Evolutionary conservation across 2,888 invertebrate genomes (phyloP), one percentile per base, ranked within the genome.

Genomic region (Amiota minor): DNA sequence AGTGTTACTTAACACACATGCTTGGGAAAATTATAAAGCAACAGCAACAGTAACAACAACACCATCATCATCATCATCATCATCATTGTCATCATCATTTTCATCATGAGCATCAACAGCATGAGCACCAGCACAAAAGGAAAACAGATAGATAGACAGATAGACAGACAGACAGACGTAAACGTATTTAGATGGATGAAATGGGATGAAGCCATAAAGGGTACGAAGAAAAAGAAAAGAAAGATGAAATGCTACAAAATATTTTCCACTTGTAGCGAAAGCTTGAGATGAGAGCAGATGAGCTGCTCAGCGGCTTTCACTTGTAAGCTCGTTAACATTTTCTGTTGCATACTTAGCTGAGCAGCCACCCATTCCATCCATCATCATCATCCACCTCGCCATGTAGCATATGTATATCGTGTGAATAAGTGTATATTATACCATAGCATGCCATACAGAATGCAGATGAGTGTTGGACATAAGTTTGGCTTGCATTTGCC

Each of bases 1-100:
- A 65, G 65, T 65, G 65, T 65, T 47, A 65, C 65, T 47, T 47
- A 46, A 65, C 65, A 65, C 47, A 65, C 47, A 65, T 65, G n/a
- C 47, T 18, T 10, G 65, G 45, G 16, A 53, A 53, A 53, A 16
- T 53, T 14, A 14, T 8, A 53, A 14, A 53, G 16, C 53, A n/a
- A 53, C n/a, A 53, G 12, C 53, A 53, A 53, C n/a, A 14, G 16
- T 6, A 50, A 50, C 14, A 50, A 9, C 9, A 16, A 56, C 14
- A 56, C 10, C 20, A 59, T 9, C 10, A 56, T 2, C 23, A 23
- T 3, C 23, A 2, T 23, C 23, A 23, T 23, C 6, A 35, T 35
- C 35, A 35, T 2, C 35, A 35, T 35, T 8, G 6, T 2, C 35
- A 35, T 35, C 35, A 35, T 2, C 35, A 35, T 2, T 8, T 6